phyloP scores from a whole-genome alignment of 2,888 invertebrate genomes.

The Tetrapedia diversipes region DNA sequence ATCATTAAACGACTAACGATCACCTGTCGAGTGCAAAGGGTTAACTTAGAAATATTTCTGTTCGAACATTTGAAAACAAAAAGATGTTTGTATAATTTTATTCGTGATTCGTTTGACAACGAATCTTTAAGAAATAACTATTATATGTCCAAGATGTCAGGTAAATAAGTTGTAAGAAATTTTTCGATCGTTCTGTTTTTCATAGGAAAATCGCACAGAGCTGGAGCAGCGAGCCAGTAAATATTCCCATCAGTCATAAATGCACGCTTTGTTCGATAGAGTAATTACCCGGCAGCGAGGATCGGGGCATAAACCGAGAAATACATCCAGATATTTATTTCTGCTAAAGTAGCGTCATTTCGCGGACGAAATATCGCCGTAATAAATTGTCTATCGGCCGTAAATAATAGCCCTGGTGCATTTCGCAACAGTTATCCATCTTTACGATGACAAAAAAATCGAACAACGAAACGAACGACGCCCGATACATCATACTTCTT shows the following conservation, averaged over 20 bases:
- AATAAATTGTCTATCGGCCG: conserved; percentile 1
- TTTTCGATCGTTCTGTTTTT: background rate
- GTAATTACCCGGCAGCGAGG: background rate
- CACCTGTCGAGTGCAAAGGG: no score
- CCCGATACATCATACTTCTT: background rate
- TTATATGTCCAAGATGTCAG: no score
- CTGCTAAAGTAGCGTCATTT: no score
- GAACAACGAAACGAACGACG: conserved; percentile 5
- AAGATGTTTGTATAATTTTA: no score
- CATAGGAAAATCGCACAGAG: background rate
- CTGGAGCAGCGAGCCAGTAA: background rate
- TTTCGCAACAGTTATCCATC: conserved; percentile 19
- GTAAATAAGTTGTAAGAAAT: background rate
- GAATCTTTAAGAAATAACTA: background rate
- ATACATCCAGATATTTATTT: background rate
- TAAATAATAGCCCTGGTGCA: background rate
- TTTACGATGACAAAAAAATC: background rate
- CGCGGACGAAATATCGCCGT: background rate
- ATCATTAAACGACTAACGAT: no score
- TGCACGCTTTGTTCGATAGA: background rate
- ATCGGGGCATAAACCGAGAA: background rate
- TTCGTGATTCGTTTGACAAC: background rate
- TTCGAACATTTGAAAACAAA: no score
- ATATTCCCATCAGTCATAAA: background rate
- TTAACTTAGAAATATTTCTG: no score